These are phyloP conservation scores for Drosophila navojoa DNA, from an alignment of 1,140 invertebrate species.

Conservation along the genomic window DNA sequence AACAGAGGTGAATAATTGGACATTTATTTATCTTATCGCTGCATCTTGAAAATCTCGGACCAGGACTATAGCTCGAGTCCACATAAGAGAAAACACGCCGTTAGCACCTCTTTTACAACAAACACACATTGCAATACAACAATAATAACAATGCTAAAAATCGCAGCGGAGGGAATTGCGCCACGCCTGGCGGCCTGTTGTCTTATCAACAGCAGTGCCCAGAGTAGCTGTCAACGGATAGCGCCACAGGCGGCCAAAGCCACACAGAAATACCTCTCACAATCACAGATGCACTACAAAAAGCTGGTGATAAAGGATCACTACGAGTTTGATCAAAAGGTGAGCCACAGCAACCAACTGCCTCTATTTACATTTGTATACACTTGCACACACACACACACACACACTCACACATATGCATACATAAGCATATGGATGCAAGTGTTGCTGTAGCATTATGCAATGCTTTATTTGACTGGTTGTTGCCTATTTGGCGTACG, in stretches of 20 bases:
- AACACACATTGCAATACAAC: not conserved
- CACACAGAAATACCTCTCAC: constrained; percentile 72
- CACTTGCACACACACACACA: not conserved
- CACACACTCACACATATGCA: not conserved
- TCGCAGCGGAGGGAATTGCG: constrained; percentile 68
- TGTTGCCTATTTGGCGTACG: constrained; percentile 58
- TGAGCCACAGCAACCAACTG: constrained; percentile 31
- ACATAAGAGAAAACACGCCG: not conserved
- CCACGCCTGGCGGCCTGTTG: constrained; percentile 64
- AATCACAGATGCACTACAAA: constrained; percentile 59
- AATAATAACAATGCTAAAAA: constrained; percentile 64
- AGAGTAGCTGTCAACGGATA: constrained; percentile 58
- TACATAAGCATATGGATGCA: constrained; percentile 5
- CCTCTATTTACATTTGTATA: constrained; percentile 14
- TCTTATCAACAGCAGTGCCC: constrained; percentile 60
- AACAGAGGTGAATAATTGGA: constrained; percentile 18
- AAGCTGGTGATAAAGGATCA: constrained; percentile 81
- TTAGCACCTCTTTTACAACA: not conserved
- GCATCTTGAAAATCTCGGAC: constrained; percentile 12
- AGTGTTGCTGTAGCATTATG: constrained; percentile 42
- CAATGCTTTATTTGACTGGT: constrained; percentile 36
- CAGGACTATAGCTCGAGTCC: constrained; percentile 7
- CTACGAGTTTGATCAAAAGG: constrained; percentile 83
- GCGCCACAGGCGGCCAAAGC: constrained; percentile 50
- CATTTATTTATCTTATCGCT: constrained; percentile 45